Evolutionary conservation across 2,113 vertebrate genomes (phyloP).

Genomic region (Crypturellus undulatus): DNA sequence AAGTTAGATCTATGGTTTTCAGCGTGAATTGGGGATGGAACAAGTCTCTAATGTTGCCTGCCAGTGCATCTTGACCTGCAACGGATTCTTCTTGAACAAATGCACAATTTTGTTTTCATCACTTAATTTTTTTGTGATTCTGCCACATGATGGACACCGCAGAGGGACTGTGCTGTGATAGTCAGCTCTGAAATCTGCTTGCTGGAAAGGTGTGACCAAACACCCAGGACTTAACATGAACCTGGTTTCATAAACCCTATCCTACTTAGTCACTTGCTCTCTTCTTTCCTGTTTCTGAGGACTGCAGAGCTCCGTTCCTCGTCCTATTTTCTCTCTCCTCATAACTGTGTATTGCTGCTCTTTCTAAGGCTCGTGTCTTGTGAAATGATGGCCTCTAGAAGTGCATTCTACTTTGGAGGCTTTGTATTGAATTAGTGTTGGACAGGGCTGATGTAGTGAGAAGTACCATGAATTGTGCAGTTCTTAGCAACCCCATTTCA

Average conservation of each 20-base stretch:
- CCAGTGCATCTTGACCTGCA: not conserved
- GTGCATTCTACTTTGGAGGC: not conserved
- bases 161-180: not conserved
- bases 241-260: not conserved
- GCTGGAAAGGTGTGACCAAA: not conserved
- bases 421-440: not conserved
- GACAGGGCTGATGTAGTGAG: not conserved
- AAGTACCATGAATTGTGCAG: not conserved
- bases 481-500: not conserved
- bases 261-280: not conserved
- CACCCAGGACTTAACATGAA: not conserved
- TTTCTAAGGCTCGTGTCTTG: not conserved
- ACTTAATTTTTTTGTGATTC: not conserved
- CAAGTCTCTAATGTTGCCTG: not conserved
- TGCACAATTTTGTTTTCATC: rapidly evolving
- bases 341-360: not conserved
- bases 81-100: not conserved
- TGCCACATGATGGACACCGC: not conserved
- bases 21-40: not conserved
- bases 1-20: not conserved
- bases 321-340: not conserved
- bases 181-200: not conserved
- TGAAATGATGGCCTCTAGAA: not conserved
- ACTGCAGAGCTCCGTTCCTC: not conserved
- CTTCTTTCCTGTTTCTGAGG: not conserved